A percentile compares a stretch with the other conserved stretches of the same genome.
phyloP scores from a whole-genome alignment of 2,888 invertebrate species.

The Acanthosepion esculentum region DNA sequence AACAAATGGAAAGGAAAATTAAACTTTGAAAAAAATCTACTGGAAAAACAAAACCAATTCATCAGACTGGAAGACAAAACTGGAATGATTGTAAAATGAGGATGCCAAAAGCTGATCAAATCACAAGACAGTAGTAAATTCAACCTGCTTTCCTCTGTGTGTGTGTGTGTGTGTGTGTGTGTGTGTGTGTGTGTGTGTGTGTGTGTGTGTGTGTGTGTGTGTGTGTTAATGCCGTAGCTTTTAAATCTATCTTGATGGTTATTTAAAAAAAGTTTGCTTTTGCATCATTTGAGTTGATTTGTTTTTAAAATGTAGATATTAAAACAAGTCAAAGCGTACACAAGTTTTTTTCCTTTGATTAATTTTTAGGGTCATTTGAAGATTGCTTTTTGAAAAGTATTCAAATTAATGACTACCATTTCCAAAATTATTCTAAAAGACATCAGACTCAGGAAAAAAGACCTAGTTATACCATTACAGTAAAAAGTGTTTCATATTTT shows the following conservation, averaged over 20 bases:
- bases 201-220: not conserved
- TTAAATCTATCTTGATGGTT: not conserved
- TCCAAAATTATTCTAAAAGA: not conserved
- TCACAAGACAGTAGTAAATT: not conserved
- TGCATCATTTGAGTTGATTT: not conserved
- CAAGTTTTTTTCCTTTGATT: too few relatives aligned
- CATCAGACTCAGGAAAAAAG: not conserved
- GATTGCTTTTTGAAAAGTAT: not conserved
- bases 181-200: not conserved
- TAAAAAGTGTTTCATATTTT: not conserved
- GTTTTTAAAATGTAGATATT: not conserved
- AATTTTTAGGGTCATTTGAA: too few relatives aligned
- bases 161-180: not conserved
- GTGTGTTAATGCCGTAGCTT: not conserved
- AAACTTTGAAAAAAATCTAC: not conserved
- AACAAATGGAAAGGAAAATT: not conserved
- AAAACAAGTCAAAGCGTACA: not conserved
- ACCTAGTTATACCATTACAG: not conserved
- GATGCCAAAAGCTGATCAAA: not conserved
- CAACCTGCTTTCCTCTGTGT: too few relatives aligned
- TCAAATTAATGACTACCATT: not conserved
- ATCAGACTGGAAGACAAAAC: not conserved
- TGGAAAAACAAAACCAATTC: not conserved
- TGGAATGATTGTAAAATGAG: not conserved
- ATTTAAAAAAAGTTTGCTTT: not conserved